Evolutionary conservation across 2,888 invertebrate species (phyloP).

Genomic region (Cephus runcator): DNA sequence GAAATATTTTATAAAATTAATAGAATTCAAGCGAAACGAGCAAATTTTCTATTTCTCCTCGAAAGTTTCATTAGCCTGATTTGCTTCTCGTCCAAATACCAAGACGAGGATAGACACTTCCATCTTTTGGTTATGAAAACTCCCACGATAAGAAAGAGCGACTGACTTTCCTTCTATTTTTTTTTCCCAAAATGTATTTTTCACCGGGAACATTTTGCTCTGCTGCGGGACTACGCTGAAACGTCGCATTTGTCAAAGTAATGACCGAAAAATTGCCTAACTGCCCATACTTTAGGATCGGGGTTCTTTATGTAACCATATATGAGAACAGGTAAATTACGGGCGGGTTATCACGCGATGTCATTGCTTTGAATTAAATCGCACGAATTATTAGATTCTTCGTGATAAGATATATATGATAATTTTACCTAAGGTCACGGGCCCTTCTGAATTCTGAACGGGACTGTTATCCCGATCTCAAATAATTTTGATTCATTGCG

Average conservation of each 20-base stretch:
- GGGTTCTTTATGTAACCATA: slow-evolving; percentile 9
- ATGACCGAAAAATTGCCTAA: slow-evolving; percentile 18
- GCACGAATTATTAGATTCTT: not conserved
- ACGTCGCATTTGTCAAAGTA: slow-evolving; percentile 14
- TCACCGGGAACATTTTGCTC: not conserved
- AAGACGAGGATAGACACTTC: not conserved
- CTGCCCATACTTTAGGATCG: slow-evolving; percentile 17
- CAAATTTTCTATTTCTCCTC: not conserved
- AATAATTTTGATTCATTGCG: not conserved
- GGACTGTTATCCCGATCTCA: not conserved
- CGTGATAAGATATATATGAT: not conserved
- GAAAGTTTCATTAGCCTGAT: not conserved
- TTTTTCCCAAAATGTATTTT: slow-evolving; percentile 1
- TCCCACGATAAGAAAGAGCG: not conserved
- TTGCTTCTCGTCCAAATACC: not conserved
- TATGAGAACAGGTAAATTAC: slow-evolving; percentile 10
- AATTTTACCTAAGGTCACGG: not conserved
- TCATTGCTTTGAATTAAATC: slow-evolving; percentile 10
- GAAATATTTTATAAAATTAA: not conserved
- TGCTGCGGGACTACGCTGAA: not conserved
- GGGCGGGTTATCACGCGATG: slow-evolving; percentile 7
- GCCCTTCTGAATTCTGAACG: not conserved
- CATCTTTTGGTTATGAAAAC: not conserved
- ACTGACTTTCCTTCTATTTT: not conserved
- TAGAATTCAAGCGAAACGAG: not conserved